phyloP scores from a whole-genome alignment of 2,888 invertebrate species.

The Limnephilus auricula region DNA sequence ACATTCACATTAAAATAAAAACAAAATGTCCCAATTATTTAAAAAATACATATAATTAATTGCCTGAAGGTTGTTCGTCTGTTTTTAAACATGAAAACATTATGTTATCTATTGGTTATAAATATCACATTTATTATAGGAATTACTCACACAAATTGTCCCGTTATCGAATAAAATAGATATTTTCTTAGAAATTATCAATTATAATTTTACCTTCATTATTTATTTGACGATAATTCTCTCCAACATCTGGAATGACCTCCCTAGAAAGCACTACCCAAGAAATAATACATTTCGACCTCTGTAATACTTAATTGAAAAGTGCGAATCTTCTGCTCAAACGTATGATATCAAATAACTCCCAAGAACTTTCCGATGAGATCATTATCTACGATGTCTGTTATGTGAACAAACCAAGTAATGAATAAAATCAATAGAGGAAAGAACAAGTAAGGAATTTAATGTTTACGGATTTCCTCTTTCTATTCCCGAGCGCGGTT shows the following conservation, averaged over 20 bases:
- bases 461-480: not conserved
- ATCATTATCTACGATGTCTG: not conserved
- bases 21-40: too few relatives aligned
- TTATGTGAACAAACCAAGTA: not conserved
- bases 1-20: too few relatives aligned
- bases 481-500: not conserved
- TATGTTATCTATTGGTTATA: too few relatives aligned
- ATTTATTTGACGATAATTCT: not conserved
- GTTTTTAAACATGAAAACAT: too few relatives aligned
- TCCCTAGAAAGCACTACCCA: not conserved
- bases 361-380: not conserved
- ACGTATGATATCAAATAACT: not conserved
- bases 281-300: not conserved
- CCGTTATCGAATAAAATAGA: not conserved
- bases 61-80: too few relatives aligned
- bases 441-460: not conserved
- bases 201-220: not conserved
- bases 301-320: not conserved
- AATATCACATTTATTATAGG: too few relatives aligned
- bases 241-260: not conserved
- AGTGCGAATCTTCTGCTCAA: not conserved
- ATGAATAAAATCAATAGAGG: not conserved
- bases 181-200: not conserved
- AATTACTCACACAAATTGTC: not conserved
- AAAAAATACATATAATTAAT: too few relatives aligned